Base-by-base conservation (phyloP, 2,888 invertebrate genomes). In the Xestia ashworthii region DNA sequence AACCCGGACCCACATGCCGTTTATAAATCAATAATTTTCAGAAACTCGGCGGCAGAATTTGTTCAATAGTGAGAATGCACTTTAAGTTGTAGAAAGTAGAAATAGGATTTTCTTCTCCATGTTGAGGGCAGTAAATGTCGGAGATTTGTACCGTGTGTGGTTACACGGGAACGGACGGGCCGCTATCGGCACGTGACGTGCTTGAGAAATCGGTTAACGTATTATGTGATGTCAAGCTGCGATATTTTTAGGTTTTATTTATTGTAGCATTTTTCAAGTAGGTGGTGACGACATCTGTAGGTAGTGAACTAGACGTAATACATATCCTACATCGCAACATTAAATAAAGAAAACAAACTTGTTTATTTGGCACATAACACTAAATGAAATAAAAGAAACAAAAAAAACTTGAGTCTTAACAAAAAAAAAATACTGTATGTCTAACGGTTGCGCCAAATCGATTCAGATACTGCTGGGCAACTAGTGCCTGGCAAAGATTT, bases 141-240 rank as follows among this genome's bases (percentile, higher is more conserved):
- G 11, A 79, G 84, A 84, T 83, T 83, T 83, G 86, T 86, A 75
- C 84, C 72, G 76, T 84, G 71, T 84, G 84, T 72, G 80, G 83
- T 79, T 65, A 80, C 75, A 84, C 68, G 58, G 53, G 41, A 71
- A 76, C 64, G 83, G 84, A 86, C 76, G 44, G 72, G 64, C 78
- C 74, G 62, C 44, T 74, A 86, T 78, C 80, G 79, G 84, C 64
- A 83, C 81, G 87, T 84, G 84, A 76, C 74, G 55, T 9, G 74
- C 41, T 80, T 83, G 60, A 65, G 58, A 74, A 81, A 76, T 77
- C 58, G 71, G 69, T 74, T 71, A 68, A 68, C 71, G 82, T 74
- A 82, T 78, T 83, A 81, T 78, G 77, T n/a, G 69, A 79, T 58
- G 74, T 69, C 55, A 74, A 74, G 50, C 53, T 44, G 53, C 44